Evolutionary conservation across 2,113 vertebrate genomes (phyloP).

Genomic region (Polyodon spathula): DNA sequence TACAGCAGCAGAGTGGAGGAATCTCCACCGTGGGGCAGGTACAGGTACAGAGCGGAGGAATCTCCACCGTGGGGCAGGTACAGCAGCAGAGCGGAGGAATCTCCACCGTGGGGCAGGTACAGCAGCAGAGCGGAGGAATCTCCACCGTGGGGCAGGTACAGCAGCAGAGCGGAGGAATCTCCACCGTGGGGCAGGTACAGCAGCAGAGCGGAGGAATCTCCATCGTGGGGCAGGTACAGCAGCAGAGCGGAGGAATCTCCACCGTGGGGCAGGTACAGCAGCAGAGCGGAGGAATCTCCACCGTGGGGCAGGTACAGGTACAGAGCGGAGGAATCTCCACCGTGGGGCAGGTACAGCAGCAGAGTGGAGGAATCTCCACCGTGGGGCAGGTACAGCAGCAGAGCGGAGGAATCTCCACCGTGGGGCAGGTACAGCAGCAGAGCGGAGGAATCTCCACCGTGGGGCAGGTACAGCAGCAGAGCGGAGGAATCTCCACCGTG

Average conservation of each 20-base stretch:
- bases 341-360: too few species aligned
- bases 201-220: too few species aligned
- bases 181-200: slow-evolving; percentile 65
- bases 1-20: background rate
- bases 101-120: too few species aligned
- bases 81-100: background rate
- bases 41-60: too few species aligned
- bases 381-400: slow-evolving; percentile 77
- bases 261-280: background rate
- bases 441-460: too few species aligned
- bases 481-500: background rate
- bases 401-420: slow-evolving; percentile 61
- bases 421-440: slow-evolving; percentile 67
- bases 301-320: too few species aligned
- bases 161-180: slow-evolving; percentile 66
- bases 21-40: too few species aligned
- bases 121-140: too few species aligned
- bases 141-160: slow-evolving; percentile 71
- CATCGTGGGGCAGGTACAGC: too few species aligned
- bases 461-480: too few species aligned
- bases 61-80: background rate
- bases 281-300: background rate
- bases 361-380: slow-evolving; percentile 63
- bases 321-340: too few species aligned
- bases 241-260: too few species aligned